Conservation (phyloP, 2,113 vertebrate species). For the Gila orcuttii region DNA sequence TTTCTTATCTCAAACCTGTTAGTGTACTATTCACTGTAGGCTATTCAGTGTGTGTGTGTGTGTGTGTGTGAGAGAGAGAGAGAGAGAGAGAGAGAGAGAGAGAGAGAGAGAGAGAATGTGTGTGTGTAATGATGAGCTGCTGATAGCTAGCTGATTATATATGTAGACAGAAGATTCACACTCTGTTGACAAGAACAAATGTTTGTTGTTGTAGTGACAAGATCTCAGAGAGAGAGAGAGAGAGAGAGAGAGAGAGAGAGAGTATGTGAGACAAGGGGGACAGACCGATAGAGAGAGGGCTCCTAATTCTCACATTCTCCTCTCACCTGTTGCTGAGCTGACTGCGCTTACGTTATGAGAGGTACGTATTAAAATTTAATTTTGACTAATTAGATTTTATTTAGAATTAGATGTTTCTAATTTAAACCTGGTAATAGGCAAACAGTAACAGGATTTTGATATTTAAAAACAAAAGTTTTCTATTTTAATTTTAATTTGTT, state of each 20-base stretch:
- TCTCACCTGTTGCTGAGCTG: background rate
- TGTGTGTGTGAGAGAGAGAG: background rate
- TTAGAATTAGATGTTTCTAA: background rate
- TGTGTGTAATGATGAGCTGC: background rate
- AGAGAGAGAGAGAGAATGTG: background rate
- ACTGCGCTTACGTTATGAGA: background rate
- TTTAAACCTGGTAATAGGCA: background rate
- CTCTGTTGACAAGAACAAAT: background rate
- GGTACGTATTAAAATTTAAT: background rate
- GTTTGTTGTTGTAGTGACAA: slow-evolving; percentile 33
- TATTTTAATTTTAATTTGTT: background rate
- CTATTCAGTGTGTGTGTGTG: background rate
- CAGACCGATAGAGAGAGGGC: background rate
- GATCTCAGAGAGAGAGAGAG: slow-evolving; percentile 33
- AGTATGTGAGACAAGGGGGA: background rate
- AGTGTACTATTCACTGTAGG: background rate
- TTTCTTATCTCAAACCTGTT: background rate
- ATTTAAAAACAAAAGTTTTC: background rate
- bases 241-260: slow-evolving; percentile 2
- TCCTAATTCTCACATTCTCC: slow-evolving; percentile 13
- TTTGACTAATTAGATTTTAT: background rate
- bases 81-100: background rate
- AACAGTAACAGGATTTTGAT: background rate
- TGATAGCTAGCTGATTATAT: slow-evolving; percentile 12
- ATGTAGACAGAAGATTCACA: slow-evolving; percentile 29